Evolutionary conservation across 2,113 vertebrate species (phyloP), one percentile per base, ranked within the genome.

Genomic region (Megalops atlanticus): DNA sequence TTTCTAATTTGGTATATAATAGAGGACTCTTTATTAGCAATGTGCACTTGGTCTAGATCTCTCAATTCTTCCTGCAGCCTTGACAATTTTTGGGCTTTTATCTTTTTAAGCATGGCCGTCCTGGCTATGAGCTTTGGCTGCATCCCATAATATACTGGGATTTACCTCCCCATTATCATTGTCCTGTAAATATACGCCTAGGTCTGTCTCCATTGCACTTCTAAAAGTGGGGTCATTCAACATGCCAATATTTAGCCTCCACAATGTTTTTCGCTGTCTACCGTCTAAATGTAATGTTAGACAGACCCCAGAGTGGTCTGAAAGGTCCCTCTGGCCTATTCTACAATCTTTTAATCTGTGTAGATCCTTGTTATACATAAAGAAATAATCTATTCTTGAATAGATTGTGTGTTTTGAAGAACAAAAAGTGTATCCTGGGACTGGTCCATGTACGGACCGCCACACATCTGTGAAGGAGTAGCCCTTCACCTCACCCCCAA

Each of bases 1-100:
- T 14, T 76, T 69, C 52, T 76, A 7, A 76, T 76, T 80, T 80
- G 71, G 14, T 58, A 31, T 41, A 16, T 10, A 12, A 75, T 64
- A 58, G 38, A 54, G n/a, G 80, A 24, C 6, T 76, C 49, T 69
- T 43, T 74, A 74, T 74, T 74, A 18, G 27, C n/a, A 69, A 74
- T 43, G 10, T 43, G 71, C 6, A 31, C 39, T 39, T 74, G 79
- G 54, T 80, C 79, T 12, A 80, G 12, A 18, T 58, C 49, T 31
- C 33, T 52, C 35, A n/a, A n/a, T n/a, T n/a, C n/a, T n/a, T n/a
- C n/a, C n/a, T n/a, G n/a, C n/a, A n/a, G n/a, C n/a, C n/a, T n/a
- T n/a, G 11, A 18, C 70, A 72, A 31, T 38, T 58, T 47, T 58
- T 74, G 41, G 15, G 27, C 18, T 16, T 49, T 69, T 64, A n/a